Evolutionary conservation across 2,113 vertebrate species (phyloP), one percentile per base, ranked within the genome.

Genomic region (Orientallactaga bullata): DNA sequence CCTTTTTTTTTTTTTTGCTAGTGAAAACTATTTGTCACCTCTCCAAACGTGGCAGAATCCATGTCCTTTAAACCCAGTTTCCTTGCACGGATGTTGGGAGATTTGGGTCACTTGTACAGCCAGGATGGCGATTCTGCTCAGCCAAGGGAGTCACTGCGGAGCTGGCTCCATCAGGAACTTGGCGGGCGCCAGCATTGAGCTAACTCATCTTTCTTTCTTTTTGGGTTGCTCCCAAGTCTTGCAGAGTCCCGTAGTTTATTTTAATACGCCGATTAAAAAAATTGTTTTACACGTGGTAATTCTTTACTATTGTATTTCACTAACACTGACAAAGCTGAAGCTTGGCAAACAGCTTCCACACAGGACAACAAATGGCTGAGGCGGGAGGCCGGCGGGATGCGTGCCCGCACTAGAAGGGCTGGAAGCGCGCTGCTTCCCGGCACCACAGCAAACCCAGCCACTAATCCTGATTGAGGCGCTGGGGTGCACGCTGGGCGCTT

Each of bases 291-390:
- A 23, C 30, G n/a, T 77, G 32, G 28, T 28, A 82, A 94, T 92
- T 79, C 82, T 13, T 96, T 69, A 93, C 28, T 69, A 79, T 76
- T 96, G 77, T 65, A 90, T 84, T 72, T 94, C 35, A 91, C 24
- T 72, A 76, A 65, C 6, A n/a, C 35, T 5, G 24, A 78, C 42
- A 60, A 83, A 91, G 85, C 55, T 77, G 24, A 60, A 77, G 71
- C 85, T 79, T 89, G 60, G 55, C 1, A 8, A 77, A 65, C 63
- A 8, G 26, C 80, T 84, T 82, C 16, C 79, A 91, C 71, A 16
- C 51, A 7, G 47, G 76, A 93, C 73, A 74, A 26, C 88, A 37
- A 95, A 39, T 66, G 85, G 88, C 89, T 3, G 85, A 74, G 8
- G 0, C 0, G 0, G 5, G 85, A 63, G 65, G 65, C 55, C 65